Evolutionary conservation across 2,113 vertebrate species (phyloP), one percentile per base, ranked within the genome.

Genomic region (Anolis sagrei): DNA sequence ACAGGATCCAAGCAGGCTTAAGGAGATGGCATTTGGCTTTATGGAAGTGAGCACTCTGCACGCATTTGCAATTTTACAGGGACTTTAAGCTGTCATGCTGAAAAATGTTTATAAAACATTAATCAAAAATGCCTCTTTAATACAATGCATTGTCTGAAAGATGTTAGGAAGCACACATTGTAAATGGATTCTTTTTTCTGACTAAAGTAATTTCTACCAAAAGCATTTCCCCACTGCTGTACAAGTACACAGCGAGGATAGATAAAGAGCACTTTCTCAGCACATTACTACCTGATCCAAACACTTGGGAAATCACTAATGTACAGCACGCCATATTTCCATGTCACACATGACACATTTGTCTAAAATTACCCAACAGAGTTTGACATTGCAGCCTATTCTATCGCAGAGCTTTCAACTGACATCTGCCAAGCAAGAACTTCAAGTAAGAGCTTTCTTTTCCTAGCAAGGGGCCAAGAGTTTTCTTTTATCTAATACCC

Each of bases 51-150:
- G 97, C 97, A 97, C 96, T 94, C 95, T 93, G 96, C 95, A 94
- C 93, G 84, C 97, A 97, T 96, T 95, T 97, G 96, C 95, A 96
- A 94, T 96, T 95, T 97, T 97, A 95, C 96, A 95, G 95, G 95
- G 95, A 96, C 97, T 97, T 97, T 94, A 96, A 96, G 95, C 96
- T 96, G 96, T 95, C 95, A 97, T 94, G 95, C 96, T 96, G 95
- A 96, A 97, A 97, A 97, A 96, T 97, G 97, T 97, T 97, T 97
- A 99, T 99, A 97, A 99, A 99, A 98, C 98, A 99, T 99, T 99
- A 97, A 99, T 99, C 97, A 98, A 97, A 97, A 98, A 97, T 97
- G 97, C 96, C 97, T 99, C 97, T 97, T 97, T 98, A 98, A 98
- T 99, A 96, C 96, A 95, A 96, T 96, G 96, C 96, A 96, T 95